Evolutionary conservation across 2,797 vertebrate species (phyloP), one percentile per base, ranked within the genome.

Genomic region (Bothrops alternatus): DNA sequence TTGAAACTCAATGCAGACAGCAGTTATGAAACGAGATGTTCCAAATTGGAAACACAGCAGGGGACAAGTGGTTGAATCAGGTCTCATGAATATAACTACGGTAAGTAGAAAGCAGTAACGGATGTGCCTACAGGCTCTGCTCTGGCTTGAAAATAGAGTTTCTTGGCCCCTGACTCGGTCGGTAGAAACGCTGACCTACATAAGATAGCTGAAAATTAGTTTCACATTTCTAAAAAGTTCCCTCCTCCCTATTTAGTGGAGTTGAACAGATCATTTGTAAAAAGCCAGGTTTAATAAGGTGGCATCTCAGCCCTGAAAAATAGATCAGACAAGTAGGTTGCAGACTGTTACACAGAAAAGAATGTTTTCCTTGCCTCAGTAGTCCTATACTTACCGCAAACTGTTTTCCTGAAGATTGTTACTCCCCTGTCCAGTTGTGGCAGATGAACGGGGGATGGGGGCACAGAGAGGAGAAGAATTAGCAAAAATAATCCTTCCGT

Each of bases 141-240:
- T 23, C 94, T 69, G 1, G 87, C 95, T 87, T 95, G 57, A 13
- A 96, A 94, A 93, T 2, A 1, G 37, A 0, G 3, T 8, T 94
- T 93, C 95, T 96, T 96, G 12, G 89, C 91, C 94, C 7, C 6
- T 32, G 93, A 94, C 94, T 96, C 95, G 92, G n/a, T n/a, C n/a
- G n/a, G 91, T 96, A 94, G 95, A 96, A 96, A 96, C 94, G 86
- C 94, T 96, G 96, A 96, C 95, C 95, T 91, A 96, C 94, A 96
- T 96, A 97, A 97, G 95, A 93, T 90, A 91, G 0, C 0, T 93
- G 93, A 95, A 96, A 97, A 96, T 97, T 94, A 96, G 93, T 95
- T 97, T 96, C 92, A 91, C 96, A 95, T 96, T 42, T 94, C 96
- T 95, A 93, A 96, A 96, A 96, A 95, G 94, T 94, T 94, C 93